These are phyloP conservation scores for Campylorhamphus procurvoides DNA, from an alignment of 2,113 vertebrate genomes.

Conservation along the genomic window DNA sequence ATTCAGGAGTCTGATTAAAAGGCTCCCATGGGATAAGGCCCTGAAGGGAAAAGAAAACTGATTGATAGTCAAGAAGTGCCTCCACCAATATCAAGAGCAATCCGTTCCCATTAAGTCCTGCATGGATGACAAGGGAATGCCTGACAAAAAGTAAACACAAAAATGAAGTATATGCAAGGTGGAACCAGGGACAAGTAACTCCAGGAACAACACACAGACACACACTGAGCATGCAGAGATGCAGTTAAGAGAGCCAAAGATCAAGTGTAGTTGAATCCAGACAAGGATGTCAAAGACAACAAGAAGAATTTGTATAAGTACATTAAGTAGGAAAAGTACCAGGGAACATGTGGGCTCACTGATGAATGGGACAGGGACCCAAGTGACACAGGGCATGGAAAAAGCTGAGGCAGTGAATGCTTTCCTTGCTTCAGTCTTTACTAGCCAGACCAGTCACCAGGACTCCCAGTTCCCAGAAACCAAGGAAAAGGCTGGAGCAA, in stretches of 20 bases:
- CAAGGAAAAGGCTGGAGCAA: background rate
- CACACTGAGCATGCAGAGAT: background rate
- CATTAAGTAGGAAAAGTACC: background rate
- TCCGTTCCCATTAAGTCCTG: background rate
- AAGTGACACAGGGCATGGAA: background rate
- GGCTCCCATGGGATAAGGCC: background rate
- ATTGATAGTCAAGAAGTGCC: background rate
- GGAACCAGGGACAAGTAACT: background rate
- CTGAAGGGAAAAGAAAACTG: background rate
- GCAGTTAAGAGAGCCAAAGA: background rate
- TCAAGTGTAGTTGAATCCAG: background rate
- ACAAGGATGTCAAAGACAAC: background rate
- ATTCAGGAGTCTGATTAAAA: background rate
- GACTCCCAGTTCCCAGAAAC: background rate
- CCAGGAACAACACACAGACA: background rate
- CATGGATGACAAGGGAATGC: background rate
- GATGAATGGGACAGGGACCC: background rate
- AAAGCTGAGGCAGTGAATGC: background rate
- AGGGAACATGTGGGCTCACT: background rate
- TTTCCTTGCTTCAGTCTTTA: background rate
- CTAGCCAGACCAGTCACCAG: background rate
- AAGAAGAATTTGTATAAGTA: background rate
- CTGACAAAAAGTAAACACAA: background rate
- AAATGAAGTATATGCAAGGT: background rate
- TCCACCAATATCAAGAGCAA: background rate